phyloP scores from a whole-genome alignment of 2,113 vertebrate species.

The Scomber colias region DNA sequence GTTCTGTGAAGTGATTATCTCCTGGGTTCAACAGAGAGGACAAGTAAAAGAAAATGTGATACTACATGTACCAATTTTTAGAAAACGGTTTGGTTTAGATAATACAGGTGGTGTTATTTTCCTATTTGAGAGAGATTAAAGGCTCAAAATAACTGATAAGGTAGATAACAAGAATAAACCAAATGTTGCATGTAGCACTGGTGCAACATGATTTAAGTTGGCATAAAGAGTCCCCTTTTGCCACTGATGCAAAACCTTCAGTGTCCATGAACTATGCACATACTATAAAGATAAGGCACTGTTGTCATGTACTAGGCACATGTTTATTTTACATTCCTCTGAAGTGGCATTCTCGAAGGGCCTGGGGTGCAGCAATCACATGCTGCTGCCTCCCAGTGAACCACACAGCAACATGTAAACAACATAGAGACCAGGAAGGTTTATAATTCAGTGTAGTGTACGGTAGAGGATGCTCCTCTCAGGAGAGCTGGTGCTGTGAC shows the following conservation, averaged over 20 bases:
- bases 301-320: constrained; percentile 3
- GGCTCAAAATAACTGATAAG: not conserved
- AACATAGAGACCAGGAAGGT: constrained; percentile 32
- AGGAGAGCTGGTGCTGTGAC: constrained; percentile 31
- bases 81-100: not conserved
- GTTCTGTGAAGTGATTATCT: constrained; percentile 28
- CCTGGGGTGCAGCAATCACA: constrained; percentile 31
- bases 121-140: not conserved
- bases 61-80: constrained; percentile 7
- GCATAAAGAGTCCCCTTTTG: not conserved
- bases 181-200: not conserved
- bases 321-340: constrained; percentile 46
- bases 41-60: not conserved
- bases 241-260: constrained; percentile 1
- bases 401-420: constrained; percentile 57
- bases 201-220: constrained; percentile 16
- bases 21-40: constrained; percentile 26
- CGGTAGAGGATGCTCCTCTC: constrained; percentile 3
- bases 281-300: constrained; percentile 8
- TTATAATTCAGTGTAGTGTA: constrained; percentile 13
- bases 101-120: not conserved
- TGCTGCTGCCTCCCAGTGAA: constrained; percentile 32
- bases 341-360: constrained; percentile 43
- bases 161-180: not conserved
- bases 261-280: constrained; percentile 17